These are phyloP conservation scores for Brachyptera risi DNA, from an alignment of 2,888 invertebrate species.

Conservation along the genomic window DNA sequence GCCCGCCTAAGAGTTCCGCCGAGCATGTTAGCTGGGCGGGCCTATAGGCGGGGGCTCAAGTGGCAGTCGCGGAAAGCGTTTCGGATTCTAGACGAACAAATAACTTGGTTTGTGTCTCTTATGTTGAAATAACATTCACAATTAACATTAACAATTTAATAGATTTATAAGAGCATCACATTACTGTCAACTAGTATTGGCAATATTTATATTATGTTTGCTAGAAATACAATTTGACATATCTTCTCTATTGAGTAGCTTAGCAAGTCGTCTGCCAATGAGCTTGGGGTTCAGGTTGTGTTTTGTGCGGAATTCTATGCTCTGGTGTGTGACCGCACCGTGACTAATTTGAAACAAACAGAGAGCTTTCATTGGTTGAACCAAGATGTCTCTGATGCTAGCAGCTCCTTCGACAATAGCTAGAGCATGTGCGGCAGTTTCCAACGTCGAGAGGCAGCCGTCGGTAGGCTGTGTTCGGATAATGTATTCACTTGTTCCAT, in stretches of 20 bases:
- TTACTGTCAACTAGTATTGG: too few relatives aligned
- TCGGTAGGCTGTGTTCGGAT: conserved; percentile 92
- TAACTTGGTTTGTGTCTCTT: too few relatives aligned
- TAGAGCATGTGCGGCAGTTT: conserved; percentile 78
- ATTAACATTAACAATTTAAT: too few relatives aligned
- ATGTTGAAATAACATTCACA: too few relatives aligned
- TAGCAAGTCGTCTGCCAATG: conserved; percentile 70
- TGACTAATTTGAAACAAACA: conserved; percentile 85
- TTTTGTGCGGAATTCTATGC: conserved; percentile 82
- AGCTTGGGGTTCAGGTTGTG: conserved; percentile 74
- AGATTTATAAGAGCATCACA: too few relatives aligned
- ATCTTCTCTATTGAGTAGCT: conserved; percentile 18
- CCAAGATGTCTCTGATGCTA: conserved; percentile 57
- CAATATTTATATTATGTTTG: too few relatives aligned
- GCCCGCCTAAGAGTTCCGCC: too few relatives aligned
- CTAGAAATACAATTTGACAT: too few relatives aligned
- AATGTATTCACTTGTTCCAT: conserved; percentile 76
- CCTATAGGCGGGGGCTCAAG: too few relatives aligned
- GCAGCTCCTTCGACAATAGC: conserved; percentile 68
- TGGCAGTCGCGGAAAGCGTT: too few relatives aligned
- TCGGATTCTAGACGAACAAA: too few relatives aligned
- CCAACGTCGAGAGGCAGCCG: conserved; percentile 85
- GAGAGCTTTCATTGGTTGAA: conserved; percentile 74
- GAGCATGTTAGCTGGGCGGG: too few relatives aligned
- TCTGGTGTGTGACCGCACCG: conserved; percentile 91